These are phyloP conservation scores for Meandrusa payeni DNA, from an alignment of 2,888 invertebrate species.

Conservation along the genomic window DNA sequence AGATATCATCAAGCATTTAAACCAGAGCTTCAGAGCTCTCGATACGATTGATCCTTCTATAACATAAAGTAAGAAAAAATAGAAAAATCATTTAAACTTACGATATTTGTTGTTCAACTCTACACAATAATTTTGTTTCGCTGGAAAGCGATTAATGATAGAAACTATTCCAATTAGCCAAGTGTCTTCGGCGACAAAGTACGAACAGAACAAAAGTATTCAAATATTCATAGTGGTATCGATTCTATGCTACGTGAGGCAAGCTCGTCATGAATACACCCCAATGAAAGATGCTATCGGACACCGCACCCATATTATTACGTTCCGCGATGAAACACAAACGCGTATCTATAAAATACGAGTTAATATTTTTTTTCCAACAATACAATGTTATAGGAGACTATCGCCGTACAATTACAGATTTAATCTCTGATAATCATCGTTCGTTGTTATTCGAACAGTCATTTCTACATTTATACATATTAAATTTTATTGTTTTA, in stretches of 20 bases:
- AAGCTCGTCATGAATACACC: constrained; percentile 53
- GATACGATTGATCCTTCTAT: not conserved
- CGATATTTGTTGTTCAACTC: constrained; percentile 6
- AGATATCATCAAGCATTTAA: too few species aligned
- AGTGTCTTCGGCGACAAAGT: constrained; percentile 48
- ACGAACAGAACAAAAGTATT: constrained; percentile 52
- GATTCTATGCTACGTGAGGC: constrained; percentile 44
- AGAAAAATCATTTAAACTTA: not conserved
- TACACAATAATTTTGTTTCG: constrained; percentile 8
- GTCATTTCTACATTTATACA: constrained; percentile 4
- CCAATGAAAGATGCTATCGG: constrained; percentile 72
- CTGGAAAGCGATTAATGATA: constrained; percentile 39
- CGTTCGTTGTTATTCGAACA: constrained; percentile 13
- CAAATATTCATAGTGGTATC: constrained; percentile 74
- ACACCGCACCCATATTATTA: constrained; percentile 61
- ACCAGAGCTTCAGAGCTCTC: too few species aligned
- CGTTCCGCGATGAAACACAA: constrained; percentile 49
- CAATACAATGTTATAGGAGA: constrained; percentile 10
- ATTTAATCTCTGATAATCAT: constrained; percentile 23
- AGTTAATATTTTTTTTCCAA: constrained; percentile 23
- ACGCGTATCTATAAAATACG: constrained; percentile 34
- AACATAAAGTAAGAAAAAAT: too few species aligned
- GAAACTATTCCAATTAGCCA: constrained; percentile 67
- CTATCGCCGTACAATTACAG: constrained; percentile 17
- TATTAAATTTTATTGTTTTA: too few species aligned